Percentiles rank a stretch among this genome's conserved stretches.
These are phyloP conservation scores for Drosophila murphyi DNA, from an alignment of 1,140 invertebrate species.

Conservation along the genomic window DNA sequence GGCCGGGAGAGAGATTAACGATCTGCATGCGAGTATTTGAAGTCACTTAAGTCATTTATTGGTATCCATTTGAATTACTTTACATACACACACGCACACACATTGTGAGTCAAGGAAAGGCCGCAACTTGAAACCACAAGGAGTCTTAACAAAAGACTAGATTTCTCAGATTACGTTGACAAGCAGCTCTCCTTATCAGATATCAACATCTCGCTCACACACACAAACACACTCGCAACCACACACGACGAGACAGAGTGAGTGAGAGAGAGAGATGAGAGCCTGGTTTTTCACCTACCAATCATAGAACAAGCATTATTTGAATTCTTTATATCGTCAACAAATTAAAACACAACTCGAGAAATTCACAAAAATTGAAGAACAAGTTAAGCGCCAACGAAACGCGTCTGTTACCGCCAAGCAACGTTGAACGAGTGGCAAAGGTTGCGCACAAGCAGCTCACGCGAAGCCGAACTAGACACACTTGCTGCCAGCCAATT, in stretches of 20 bases:
- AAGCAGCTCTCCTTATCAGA: constrained; percentile 49
- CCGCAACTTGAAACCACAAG: constrained; percentile 31
- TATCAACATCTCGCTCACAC: constrained; percentile 20
- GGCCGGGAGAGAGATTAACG: constrained; percentile 17
- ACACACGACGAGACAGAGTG: not conserved
- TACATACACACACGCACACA: constrained; percentile 29
- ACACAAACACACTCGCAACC: constrained; percentile 11
- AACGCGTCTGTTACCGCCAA: constrained; percentile 52
- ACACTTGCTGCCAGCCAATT: constrained; percentile 19
- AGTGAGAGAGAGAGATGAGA: not conserved
- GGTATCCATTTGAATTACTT: constrained; percentile 40
- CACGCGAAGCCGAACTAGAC: constrained; percentile 6
- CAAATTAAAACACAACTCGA: constrained; percentile 12
- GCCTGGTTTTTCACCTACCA: constrained; percentile 45
- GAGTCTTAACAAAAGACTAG: constrained; percentile 60
- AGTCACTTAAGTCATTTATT: constrained; percentile 47
- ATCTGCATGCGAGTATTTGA: constrained; percentile 38
- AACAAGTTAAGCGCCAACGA: not conserved
- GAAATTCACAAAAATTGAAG: not conserved
- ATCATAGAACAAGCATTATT: constrained; percentile 45
- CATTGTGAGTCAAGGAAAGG: constrained; percentile 29
- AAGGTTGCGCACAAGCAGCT: constrained; percentile 17
- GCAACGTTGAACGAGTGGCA: constrained; percentile 49
- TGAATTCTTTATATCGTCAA: not conserved
- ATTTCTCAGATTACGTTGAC: constrained; percentile 65